Evolutionary conservation across 2,888 invertebrate species (phyloP), one percentile per base, ranked within the genome.

Genomic region (Athalia circularis): DNA sequence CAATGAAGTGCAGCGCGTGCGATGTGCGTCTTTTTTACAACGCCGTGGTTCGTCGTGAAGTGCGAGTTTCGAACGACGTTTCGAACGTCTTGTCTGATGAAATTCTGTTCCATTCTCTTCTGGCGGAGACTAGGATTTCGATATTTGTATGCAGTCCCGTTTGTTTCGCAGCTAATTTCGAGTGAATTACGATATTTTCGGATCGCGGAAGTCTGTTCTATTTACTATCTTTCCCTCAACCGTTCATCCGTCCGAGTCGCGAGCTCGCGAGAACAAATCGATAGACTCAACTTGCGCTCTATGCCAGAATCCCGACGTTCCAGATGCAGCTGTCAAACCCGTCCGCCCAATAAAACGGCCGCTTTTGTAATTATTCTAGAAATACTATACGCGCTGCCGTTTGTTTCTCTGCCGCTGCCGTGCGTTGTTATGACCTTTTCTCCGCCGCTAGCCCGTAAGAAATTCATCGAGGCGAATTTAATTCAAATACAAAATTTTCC

Each of bases 121-220:
- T 29, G 1, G 29, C 29, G 29, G 29, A 29, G 29, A 29, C 29
- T 29, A 29, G 29, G 2, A 29, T 48, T 47, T 7, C 9, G 15
- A 47, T 13, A 65, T 65, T 11, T 64, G 9, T 43, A 64, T 48
- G 48, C 8, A 65, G n/a, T 5, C 13, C 48, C 65, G 48, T 65
- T 48, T 48, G 65, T 65, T 48, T 59, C 7, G 52, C 4, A 48
- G 8, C 47, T 15, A 11, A 48, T 7, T 11, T 52, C 52, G 3
- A 13, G 45, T 15, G 48, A 62, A 79, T 78, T 79, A 76, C 57
- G 78, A 79, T 77, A 67, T 79, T 80, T 65, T 72, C 80, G 79
- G 84, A 85, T 85, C 83, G 86, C 85, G 86, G 86, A 86, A 87
- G 87, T 83, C 83, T 83, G 82, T 83, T 86, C 84, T 84, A 85